Evolutionary conservation across 1,140 invertebrate species (phyloP), one percentile per base, ranked within the genome.

Genomic region (Hyles vespertilio): DNA sequence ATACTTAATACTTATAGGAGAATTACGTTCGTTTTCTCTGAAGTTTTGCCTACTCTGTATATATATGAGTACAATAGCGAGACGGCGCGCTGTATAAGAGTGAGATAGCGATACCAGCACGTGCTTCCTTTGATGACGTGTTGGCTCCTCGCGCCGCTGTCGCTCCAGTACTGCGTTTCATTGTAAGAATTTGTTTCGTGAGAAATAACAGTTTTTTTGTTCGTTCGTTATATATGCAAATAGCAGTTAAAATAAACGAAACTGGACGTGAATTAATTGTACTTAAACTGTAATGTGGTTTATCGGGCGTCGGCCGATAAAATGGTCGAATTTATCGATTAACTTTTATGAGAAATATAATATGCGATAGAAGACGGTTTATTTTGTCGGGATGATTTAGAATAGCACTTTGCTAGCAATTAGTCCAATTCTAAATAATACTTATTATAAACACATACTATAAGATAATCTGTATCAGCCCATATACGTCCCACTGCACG

Each of bases 111-210:
- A 67, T 59, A 80, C 56, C 69, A 83, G 78, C 84, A 87, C 84
- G 84, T 87, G 84, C 74, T 80, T 74, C 71, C 66, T 82, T 75
- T 77, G 74, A 72, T 84, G 77, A 81, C 77, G 69, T 81, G 76
- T 84, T 78, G 77, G 67, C 74, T 81, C 80, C 68, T 80, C 76
- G 66, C 69, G 68, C 69, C 61, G 66, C 77, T 84, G 82, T 66
- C 65, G 61, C 81, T 81, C 81, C 72, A 65, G 75, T 85, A 82
- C 75, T 70, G 77, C 72, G 66, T 72, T 73, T 81, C 70, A 74
- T 76, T 77, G 78, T 75, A 77, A 70, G 79, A 80, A 81, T 80
- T 82, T 78, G 70, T 79, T 77, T 77, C 75, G 67, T 74, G 63
- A 76, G 69, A 74, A 72, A 70, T 63, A 52, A 36, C 50, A 58